Evolutionary conservation across 2,113 vertebrate genomes (phyloP).

Genomic region (Myotis lucifugus): DNA sequence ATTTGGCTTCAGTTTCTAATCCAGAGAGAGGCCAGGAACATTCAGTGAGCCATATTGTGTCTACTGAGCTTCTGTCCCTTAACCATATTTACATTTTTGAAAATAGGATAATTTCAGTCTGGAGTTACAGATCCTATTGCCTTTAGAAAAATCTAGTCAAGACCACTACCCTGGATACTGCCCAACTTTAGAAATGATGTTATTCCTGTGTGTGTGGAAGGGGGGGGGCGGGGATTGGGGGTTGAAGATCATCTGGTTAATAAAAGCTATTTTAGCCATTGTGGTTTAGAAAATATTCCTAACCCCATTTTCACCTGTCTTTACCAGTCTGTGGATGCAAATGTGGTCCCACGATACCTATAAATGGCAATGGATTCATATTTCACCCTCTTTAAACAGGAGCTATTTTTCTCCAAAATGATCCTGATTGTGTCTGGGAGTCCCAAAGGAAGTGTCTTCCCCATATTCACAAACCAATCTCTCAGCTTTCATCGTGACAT

Average conservation of each 20-base stretch:
- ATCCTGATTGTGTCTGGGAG: conserved; percentile 27
- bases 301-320: neutral
- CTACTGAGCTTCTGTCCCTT: neutral
- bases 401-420: neutral
- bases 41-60: neutral
- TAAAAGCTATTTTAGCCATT: neutral
- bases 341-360: neutral
- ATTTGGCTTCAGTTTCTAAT: neutral
- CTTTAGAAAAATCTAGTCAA: conserved; percentile 25
- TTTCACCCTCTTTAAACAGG: neutral
- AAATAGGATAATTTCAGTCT: conserved; percentile 12
- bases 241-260: neutral
- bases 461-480: neutral
- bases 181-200: neutral
- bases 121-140: conserved; percentile 1
- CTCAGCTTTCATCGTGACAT: neutral
- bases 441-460: neutral
- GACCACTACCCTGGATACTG: neutral
- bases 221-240: no score
- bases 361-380: neutral
- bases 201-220: neutral
- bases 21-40: neutral
- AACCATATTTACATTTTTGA: neutral
- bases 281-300: conserved; percentile 32
- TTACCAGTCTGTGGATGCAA: neutral